These are phyloP conservation scores for Cervus canadensis DNA, from an alignment of 2,113 vertebrate genomes.

Conservation along the genomic window DNA sequence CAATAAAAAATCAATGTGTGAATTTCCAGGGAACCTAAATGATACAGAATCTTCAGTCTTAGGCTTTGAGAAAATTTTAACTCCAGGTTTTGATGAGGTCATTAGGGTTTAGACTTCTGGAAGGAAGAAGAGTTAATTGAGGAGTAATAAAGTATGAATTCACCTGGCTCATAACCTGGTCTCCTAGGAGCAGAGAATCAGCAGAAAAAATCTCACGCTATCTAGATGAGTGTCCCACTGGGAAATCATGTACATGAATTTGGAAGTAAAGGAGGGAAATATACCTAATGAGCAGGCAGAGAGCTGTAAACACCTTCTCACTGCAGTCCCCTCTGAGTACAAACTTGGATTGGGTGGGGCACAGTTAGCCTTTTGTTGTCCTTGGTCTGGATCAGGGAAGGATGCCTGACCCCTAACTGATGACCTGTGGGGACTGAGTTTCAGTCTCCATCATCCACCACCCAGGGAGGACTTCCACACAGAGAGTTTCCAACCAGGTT, in stretches of 20 bases:
- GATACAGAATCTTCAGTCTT: neutral
- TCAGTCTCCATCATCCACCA: neutral
- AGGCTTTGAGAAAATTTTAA: neutral
- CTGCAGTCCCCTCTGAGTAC: neutral
- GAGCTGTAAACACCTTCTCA: neutral
- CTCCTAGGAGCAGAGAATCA: neutral
- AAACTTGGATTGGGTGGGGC: neutral
- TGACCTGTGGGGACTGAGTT: neutral
- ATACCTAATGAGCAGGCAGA: neutral
- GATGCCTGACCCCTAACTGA: neutral
- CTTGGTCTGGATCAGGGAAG: neutral
- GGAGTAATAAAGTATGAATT: neutral
- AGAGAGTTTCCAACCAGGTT: neutral
- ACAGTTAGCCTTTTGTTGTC: neutral
- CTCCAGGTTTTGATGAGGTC: neutral
- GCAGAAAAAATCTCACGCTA: neutral
- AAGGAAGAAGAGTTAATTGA: neutral
- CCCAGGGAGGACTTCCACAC: neutral
- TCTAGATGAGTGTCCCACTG: neutral
- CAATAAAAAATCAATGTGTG: neutral
- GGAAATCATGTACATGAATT: neutral
- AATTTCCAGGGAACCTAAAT: neutral
- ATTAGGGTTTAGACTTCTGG: neutral
- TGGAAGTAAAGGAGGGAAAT: neutral
- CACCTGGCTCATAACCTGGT: neutral